These are phyloP conservation scores for Gymnorhina tibicen DNA, from an alignment of 2,113 vertebrate genomes.

Conservation along the genomic window DNA sequence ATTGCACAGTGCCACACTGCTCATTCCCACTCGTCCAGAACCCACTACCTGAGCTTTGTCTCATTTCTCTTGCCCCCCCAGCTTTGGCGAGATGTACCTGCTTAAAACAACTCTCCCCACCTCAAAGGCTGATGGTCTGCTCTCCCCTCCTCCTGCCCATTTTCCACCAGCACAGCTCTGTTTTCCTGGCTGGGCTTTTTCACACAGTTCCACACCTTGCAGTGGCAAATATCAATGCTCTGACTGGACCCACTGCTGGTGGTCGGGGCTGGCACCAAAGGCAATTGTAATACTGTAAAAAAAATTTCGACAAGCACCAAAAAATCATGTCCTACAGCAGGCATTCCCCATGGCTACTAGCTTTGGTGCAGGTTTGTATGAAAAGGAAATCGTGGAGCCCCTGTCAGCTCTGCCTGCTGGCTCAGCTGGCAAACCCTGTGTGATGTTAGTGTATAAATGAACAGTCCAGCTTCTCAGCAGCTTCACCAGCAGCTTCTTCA, in stretches of 20 bases:
- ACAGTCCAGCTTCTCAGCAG: background rate
- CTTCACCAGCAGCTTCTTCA: background rate
- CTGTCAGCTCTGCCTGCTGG: background rate
- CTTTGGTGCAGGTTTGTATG: background rate
- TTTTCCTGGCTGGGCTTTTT: background rate
- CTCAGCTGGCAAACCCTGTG: background rate
- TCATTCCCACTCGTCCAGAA: background rate
- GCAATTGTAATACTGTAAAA: background rate
- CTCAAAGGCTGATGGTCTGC: rapidly evolving
- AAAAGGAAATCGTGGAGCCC: background rate
- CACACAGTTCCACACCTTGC: background rate
- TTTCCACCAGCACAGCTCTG: background rate
- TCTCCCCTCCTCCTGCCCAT: background rate
- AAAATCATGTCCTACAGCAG: background rate
- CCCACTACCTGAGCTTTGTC: rapidly evolving
- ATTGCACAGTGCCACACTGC: background rate
- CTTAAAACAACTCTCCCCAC: background rate
- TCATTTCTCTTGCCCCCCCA: background rate
- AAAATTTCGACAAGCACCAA: background rate
- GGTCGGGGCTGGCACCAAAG: background rate
- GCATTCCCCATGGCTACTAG: background rate
- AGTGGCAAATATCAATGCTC: background rate
- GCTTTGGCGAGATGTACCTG: background rate
- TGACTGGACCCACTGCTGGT: too few species aligned
- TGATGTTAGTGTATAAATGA: background rate